Conservation (phyloP, 2,888 invertebrate genomes). For the Pyrocoelia pectoralis region DNA sequence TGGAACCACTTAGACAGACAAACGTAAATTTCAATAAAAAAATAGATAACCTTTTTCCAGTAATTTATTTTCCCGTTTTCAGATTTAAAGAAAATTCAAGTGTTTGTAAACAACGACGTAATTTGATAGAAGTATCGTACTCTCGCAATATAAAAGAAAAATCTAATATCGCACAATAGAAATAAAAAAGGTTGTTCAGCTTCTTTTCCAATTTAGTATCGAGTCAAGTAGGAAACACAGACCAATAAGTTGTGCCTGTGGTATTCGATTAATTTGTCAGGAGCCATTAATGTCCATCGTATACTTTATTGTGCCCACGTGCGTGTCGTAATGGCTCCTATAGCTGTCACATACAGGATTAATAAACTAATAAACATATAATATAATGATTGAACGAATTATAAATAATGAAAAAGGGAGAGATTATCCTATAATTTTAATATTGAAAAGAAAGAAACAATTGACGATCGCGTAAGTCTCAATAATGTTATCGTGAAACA, state of each 20-base stretch:
- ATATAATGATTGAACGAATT: conserved; percentile 5
- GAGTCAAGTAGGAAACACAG: conserved; percentile 36
- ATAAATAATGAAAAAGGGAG: conserved; percentile 4
- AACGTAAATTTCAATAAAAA: no score
- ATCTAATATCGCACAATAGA: conserved; percentile 4
- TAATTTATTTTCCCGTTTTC: no score
- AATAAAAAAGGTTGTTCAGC: conserved; percentile 1
- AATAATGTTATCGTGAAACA: no score
- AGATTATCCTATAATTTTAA: no score
- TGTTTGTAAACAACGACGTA: neutral
- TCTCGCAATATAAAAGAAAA: neutral
- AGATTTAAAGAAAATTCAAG: neutral
- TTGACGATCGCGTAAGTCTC: no score
- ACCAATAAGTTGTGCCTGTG: conserved; percentile 37
- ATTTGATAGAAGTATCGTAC: neutral
- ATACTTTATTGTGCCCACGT: conserved; percentile 29
- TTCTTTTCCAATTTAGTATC: conserved; percentile 36
- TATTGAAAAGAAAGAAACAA: no score
- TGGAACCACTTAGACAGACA: no score
- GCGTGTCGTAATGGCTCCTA: conserved; percentile 24
- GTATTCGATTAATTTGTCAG: conserved; percentile 44
- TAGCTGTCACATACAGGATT: conserved; percentile 26
- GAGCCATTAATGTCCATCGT: conserved; percentile 39
- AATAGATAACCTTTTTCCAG: no score
- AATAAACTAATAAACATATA: conserved; percentile 25